These are phyloP conservation scores for Aegypius monachus DNA, from an alignment of 2,113 vertebrate species.

Conservation along the genomic window DNA sequence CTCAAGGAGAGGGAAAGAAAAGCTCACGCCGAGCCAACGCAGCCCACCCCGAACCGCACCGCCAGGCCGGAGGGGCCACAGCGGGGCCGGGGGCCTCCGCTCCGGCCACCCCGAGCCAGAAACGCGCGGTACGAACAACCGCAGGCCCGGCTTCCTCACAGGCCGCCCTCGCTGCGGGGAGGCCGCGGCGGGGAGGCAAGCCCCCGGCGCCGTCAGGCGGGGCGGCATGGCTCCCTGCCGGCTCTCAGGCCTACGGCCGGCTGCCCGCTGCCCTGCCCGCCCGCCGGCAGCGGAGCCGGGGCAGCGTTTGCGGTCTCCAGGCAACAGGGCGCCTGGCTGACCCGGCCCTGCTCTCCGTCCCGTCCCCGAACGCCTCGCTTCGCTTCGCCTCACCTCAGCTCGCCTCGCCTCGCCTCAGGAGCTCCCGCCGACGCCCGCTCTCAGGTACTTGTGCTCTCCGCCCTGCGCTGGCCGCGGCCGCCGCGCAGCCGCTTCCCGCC, in stretches of 20 bases:
- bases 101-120: no score
- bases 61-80: background rate
- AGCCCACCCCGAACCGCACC: background rate
- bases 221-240: background rate
- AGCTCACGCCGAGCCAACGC: rapidly evolving
- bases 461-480: background rate
- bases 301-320: slow-evolving; percentile 66
- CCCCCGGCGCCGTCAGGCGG: no score
- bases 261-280: background rate
- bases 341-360: background rate
- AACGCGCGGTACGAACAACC: background rate
- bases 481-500: background rate
- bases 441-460: background rate
- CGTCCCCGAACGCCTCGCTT: background rate
- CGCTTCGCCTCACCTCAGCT: background rate
- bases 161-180: background rate
- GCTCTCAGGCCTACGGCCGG: background rate
- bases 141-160: no score
- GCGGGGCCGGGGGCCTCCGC: no score
- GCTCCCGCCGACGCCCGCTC: background rate
- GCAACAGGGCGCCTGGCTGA: slow-evolving; percentile 2
- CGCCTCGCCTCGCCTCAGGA: background rate
- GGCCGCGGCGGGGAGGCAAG: background rate
- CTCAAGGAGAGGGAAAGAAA: background rate
- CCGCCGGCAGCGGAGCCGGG: background rate